A percentile compares a stretch with the other conserved stretches of the same genome.
phyloP scores from a whole-genome alignment of 1,140 invertebrate genomes.

The Scylla paramamosain region DNA sequence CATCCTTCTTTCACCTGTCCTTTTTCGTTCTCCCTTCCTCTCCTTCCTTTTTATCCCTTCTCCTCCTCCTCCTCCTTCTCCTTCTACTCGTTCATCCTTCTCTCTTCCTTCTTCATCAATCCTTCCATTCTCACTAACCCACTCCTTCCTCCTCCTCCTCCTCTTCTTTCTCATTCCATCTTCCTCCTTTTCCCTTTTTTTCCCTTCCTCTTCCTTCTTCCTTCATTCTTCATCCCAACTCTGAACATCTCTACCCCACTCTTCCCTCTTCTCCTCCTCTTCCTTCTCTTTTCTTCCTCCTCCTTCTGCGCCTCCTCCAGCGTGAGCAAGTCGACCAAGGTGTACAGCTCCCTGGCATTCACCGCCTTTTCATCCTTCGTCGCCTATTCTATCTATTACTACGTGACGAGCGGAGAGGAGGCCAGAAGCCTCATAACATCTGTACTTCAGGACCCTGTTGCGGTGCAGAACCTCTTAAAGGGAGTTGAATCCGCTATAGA shows the following conservation, averaged over 20 bases:
- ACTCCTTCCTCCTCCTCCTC: neutral
- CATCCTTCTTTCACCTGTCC: neutral
- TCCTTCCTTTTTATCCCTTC: neutral
- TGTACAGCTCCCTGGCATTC: neutral
- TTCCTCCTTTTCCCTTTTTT: neutral
- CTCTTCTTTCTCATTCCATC: no score
- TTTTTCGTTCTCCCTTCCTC: neutral
- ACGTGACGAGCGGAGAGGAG: neutral
- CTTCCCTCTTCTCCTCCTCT: neutral
- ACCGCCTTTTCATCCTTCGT: neutral
- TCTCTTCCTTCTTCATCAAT: neutral
- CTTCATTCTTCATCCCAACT: neutral
- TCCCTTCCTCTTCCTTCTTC: neutral
- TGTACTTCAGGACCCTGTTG: neutral
- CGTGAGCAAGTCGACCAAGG: neutral
- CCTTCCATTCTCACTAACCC: neutral
- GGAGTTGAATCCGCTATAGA: neutral
- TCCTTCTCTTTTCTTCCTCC: neutral
- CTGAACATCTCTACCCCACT: neutral
- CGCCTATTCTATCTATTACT: neutral
- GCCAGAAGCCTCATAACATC: neutral
- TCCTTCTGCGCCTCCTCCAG: neutral
- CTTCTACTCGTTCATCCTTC: neutral
- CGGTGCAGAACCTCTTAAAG: neutral
- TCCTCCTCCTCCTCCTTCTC: neutral